These are phyloP conservation scores for Phataginus tricuspis DNA, from an alignment of 2,797 vertebrate species.

Conservation along the genomic window DNA sequence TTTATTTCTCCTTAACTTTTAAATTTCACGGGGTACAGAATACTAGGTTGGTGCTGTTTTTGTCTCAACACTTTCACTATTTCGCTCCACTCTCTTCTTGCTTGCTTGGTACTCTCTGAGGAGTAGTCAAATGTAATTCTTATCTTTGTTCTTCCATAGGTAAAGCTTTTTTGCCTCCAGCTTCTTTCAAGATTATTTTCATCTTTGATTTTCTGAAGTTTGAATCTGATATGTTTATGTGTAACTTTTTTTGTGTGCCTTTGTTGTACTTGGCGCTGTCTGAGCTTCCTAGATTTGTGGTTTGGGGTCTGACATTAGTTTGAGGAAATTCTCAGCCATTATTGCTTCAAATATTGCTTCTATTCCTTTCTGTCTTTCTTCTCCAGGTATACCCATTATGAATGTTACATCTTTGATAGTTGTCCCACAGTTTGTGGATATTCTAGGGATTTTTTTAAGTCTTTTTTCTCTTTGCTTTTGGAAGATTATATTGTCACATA, in stretches of 20 bases:
- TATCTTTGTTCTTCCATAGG: neutral
- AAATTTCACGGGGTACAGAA: neutral
- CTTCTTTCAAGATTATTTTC: neutral
- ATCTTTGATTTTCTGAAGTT: slow-evolving; percentile 31
- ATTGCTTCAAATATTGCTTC: neutral
- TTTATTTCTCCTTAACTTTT: neutral
- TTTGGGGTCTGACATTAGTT: slow-evolving; percentile 21
- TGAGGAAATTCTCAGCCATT: neutral
- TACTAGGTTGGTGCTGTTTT: neutral
- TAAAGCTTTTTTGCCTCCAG: neutral
- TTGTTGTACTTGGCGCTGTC: neutral
- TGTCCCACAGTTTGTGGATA: neutral
- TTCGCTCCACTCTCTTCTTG: neutral
- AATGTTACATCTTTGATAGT: neutral
- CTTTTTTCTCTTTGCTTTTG: neutral
- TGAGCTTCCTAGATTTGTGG: neutral
- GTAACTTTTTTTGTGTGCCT: neutral
- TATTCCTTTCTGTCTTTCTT: neutral
- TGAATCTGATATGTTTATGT: neutral
- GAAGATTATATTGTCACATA: neutral
- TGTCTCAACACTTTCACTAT: neutral
- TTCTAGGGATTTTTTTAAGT: neutral
- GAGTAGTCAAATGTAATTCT: neutral
- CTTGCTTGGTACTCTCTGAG: neutral
- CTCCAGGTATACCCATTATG: neutral